phyloP scores from a whole-genome alignment of 1,140 invertebrate species.

The Eumaeus atala region DNA sequence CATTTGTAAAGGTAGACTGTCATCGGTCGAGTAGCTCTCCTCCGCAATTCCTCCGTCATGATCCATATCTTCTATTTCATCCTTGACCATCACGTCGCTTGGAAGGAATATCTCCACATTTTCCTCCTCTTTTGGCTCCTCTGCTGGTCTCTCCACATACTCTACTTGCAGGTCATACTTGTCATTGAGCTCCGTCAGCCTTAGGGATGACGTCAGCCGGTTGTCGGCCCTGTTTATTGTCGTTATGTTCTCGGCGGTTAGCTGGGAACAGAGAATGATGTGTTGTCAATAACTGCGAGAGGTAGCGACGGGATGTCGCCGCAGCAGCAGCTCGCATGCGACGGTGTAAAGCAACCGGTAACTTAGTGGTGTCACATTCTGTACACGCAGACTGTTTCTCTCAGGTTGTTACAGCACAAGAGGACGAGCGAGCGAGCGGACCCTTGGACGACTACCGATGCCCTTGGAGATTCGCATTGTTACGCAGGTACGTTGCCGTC shows the following conservation, averaged over 20 bases:
- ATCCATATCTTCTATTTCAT: constrained; percentile 21
- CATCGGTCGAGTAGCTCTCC: constrained; percentile 36
- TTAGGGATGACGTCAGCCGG: constrained; percentile 27
- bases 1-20: constrained; percentile 37
- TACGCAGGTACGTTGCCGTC: no score
- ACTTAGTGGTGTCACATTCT: no score
- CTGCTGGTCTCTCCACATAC: constrained; percentile 4
- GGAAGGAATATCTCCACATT: constrained; percentile 10
- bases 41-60: neutral
- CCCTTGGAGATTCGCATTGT: no score
- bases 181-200: constrained; percentile 24
- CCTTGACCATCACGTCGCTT: constrained; percentile 14
- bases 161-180: constrained; percentile 16
- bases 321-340: no score
- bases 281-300: neutral
- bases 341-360: no score
- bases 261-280: constrained; percentile 30
- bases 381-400: no score
- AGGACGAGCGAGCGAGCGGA: no score
- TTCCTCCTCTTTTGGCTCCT: constrained; percentile 16
- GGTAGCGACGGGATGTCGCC: no score
- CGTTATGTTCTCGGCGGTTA: constrained; percentile 38
- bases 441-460: no score
- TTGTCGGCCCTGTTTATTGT: constrained; percentile 36
- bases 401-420: no score